Conservation (phyloP, 2,797 vertebrate species). For the Fistularia tabacaria region DNA sequence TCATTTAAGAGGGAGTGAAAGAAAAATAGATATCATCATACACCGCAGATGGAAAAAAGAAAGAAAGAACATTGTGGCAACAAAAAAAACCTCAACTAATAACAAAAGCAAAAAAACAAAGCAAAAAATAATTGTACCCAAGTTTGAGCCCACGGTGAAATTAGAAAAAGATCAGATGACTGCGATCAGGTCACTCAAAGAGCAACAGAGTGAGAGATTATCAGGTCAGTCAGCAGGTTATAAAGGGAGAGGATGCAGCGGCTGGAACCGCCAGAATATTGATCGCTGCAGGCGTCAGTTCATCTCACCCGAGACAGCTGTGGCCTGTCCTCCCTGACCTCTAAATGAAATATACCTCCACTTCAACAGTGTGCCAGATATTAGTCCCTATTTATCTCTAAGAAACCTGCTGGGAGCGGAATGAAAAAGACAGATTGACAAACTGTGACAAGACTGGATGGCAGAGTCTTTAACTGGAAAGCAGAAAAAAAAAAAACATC, state of each 20-base stretch:
- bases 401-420: constrained; percentile 42
- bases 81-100: too few species aligned
- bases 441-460: constrained; percentile 24
- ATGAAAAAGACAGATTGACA: constrained; percentile 40
- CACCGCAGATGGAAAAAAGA: too few species aligned
- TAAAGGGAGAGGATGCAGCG: constrained; percentile 2
- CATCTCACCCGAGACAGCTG: constrained; percentile 46
- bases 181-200: constrained; percentile 12
- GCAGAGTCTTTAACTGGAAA: constrained; percentile 32
- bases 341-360: constrained; percentile 51
- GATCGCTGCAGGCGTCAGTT: constrained; percentile 35
- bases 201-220: constrained; percentile 28
- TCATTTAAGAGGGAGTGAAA: too few species aligned
- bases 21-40: too few species aligned
- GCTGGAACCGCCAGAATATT: constrained; percentile 24
- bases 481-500: constrained; percentile 30
- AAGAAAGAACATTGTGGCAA: too few species aligned
- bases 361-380: constrained; percentile 19
- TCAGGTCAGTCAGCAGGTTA: constrained; percentile 18
- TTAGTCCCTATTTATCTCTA: constrained; percentile 46
- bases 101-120: too few species aligned
- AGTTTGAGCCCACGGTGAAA: constrained; percentile 21
- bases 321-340: constrained; percentile 49
- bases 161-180: constrained; percentile 28
- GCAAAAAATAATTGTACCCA: too few species aligned